A percentile compares a stretch with the other conserved stretches of the same genome.
Evolutionary conservation across 2,797 vertebrate genomes (phyloP).

Genomic region (Todus mexicanus): DNA sequence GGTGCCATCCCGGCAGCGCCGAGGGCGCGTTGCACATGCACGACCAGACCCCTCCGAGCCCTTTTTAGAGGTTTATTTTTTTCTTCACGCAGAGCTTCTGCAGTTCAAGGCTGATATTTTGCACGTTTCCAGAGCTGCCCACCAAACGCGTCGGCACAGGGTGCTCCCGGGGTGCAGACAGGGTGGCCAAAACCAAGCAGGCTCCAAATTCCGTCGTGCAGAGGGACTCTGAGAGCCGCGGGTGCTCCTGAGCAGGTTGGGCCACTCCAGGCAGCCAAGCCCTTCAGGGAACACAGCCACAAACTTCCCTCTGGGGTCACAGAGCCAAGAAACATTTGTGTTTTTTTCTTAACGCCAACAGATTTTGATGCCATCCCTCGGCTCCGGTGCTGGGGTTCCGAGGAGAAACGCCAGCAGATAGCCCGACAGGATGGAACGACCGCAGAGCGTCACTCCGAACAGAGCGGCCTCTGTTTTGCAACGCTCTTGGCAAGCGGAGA

Average conservation of each 20-base stretch:
- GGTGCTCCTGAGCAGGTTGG: neutral
- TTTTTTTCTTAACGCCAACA: neutral
- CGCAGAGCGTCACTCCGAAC: neutral
- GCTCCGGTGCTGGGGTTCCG: neutral
- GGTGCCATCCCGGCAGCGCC: accelerated
- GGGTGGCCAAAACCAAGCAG: neutral
- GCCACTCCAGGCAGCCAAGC: neutral
- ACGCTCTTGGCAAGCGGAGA: neutral
- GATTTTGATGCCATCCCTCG: neutral
- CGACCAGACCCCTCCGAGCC: neutral
- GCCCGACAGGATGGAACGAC: neutral
- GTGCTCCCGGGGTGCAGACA: accelerated
- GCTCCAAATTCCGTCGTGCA: neutral
- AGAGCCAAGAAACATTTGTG: neutral
- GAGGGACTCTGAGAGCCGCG: neutral
- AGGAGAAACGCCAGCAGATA: neutral
- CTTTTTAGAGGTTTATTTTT: neutral
- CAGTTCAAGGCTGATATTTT: accelerated
- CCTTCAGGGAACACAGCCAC: neutral
- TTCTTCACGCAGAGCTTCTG: neutral
- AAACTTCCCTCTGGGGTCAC: neutral
- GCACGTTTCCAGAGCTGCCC: accelerated
- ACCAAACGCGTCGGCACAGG: accelerated
- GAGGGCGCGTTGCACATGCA: accelerated
- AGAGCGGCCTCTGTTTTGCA: neutral